Base-by-base conservation (phyloP, 2,797 vertebrate species). In the Erpetoichthys calabaricus region DNA sequence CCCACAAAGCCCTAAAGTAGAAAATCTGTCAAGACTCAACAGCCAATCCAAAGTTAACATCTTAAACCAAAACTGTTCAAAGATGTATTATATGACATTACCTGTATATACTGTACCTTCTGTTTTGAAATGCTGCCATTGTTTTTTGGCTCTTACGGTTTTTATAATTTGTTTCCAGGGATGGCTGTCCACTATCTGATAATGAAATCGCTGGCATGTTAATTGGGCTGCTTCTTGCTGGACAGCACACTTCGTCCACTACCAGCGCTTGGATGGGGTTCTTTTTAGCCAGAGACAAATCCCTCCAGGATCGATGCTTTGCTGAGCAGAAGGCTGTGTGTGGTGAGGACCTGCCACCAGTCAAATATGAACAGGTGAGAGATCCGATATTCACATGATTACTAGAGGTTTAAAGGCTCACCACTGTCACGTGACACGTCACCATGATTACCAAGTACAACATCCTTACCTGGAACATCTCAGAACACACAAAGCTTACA, bases 201-300 rank as follows among this genome's bases (percentile, higher is more conserved):
- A 75, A 89, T 0, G 94, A 98, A 67, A 80, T 99, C 0, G 81
- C 89, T 0, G 96, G 95, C 4, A 86, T 99, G 94, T 81, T 99
- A 53, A 98, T 99, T 0, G 95, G 94, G 41, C 76, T 98, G 69
- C 82, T 99, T 1, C 68, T 99, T 53, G 96, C 94, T 0, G 96
- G 95, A 9, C 96, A 98, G 78, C 96, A 99, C 77, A 99, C 96
- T 0, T 98, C 92, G 45, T 99, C 96, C 64, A 98, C 95, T 69
- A 99, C 95, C 50, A 94, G 93, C 1, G 73, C 96, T 60, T 99
- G 96, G 94, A 66, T 98, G 63, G 95, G 93, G 42, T 99, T 99
- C 81, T 98, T 94, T 76, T 64, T 99, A 64, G 90, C 94, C 57
- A 80, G 70, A 62, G 84, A 97, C 67, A 83, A 80, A 63, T n/a